Evolutionary conservation across 1,140 invertebrate genomes (phyloP).

Genomic region (Drosophila lacertosa): DNA sequence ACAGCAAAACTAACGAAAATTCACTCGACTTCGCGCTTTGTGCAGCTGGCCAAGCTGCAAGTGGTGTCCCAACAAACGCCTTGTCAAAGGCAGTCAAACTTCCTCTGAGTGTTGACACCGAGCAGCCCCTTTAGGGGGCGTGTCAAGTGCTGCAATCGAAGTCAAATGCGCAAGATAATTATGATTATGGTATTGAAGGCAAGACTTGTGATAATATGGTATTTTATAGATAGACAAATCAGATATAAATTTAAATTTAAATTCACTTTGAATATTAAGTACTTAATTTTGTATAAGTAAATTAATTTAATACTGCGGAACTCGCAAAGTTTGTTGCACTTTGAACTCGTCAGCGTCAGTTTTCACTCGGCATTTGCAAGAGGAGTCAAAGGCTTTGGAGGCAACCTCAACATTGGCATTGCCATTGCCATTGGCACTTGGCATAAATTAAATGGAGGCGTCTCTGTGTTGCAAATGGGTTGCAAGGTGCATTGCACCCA

Average conservation of each 20-base stretch:
- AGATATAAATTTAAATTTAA: no score
- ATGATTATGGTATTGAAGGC: neutral
- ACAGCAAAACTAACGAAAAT: slow-evolving; percentile 47
- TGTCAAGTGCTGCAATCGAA: slow-evolving; percentile 13
- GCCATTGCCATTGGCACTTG: slow-evolving; percentile 53
- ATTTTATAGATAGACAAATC: no score
- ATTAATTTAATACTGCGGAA: neutral
- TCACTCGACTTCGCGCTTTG: slow-evolving; percentile 48
- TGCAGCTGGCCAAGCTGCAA: slow-evolving; percentile 12
- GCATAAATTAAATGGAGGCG: slow-evolving; percentile 72
- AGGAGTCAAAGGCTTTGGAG: slow-evolving; percentile 24
- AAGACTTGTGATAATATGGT: neutral
- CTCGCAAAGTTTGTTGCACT: slow-evolving; percentile 66
- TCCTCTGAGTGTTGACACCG: slow-evolving; percentile 19
- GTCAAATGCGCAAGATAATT: slow-evolving; percentile 12
- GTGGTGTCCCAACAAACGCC: slow-evolving; percentile 25
- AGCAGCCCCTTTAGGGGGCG: slow-evolving; percentile 6
- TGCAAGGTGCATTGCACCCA: slow-evolving; percentile 44
- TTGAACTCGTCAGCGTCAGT: slow-evolving; percentile 57
- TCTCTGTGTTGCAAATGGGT: slow-evolving; percentile 55
- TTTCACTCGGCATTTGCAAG: slow-evolving; percentile 64
- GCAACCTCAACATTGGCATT: slow-evolving; percentile 38
- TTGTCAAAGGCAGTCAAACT: slow-evolving; percentile 43
- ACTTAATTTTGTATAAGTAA: no score
- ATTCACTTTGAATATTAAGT: no score